Percentiles rank a stretch among this genome's conserved stretches.
Evolutionary conservation across 2,888 invertebrate genomes (phyloP).

Genomic region (Rhyacophila evoluta): DNA sequence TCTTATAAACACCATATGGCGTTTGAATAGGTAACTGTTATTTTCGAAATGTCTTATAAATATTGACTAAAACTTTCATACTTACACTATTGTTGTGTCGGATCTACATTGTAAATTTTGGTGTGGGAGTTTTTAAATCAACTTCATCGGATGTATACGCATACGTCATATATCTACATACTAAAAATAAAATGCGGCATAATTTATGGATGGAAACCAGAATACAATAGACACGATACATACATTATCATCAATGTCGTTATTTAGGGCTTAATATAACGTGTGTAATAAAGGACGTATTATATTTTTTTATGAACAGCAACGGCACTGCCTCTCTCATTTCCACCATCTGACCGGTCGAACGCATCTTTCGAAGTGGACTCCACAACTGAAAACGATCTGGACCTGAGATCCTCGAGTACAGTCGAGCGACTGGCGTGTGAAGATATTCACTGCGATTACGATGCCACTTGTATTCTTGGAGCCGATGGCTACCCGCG

Average conservation of each 20-base stretch:
- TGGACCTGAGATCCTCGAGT: constrained; percentile 61
- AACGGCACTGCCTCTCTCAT: constrained; percentile 52
- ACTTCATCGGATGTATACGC: not conserved
- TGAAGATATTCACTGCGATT: constrained; percentile 86
- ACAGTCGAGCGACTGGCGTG: constrained; percentile 75
- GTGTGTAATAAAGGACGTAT: not conserved
- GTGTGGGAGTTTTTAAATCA: constrained; percentile 14
- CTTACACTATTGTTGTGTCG: not conserved
- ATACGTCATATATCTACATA: constrained; percentile 22
- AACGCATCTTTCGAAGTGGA: constrained; percentile 58
- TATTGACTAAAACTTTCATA: constrained; percentile 18
- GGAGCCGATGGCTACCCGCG: constrained; percentile 82
- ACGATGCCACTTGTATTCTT: constrained; percentile 86
- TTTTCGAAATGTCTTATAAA: constrained; percentile 18
- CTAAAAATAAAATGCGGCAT: constrained; percentile 15
- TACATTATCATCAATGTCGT: constrained; percentile 13
- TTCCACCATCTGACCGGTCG: constrained; percentile 59
- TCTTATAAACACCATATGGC: not conserved
- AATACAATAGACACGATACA: constrained; percentile 22
- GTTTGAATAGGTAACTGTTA: not conserved
- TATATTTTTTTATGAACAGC: constrained; percentile 41
- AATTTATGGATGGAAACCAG: not conserved
- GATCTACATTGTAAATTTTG: constrained; percentile 1
- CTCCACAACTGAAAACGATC: constrained; percentile 60
- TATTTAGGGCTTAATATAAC: constrained; percentile 8